Conservation (phyloP, 2,888 invertebrate genomes). For the Metalampra italica region DNA sequence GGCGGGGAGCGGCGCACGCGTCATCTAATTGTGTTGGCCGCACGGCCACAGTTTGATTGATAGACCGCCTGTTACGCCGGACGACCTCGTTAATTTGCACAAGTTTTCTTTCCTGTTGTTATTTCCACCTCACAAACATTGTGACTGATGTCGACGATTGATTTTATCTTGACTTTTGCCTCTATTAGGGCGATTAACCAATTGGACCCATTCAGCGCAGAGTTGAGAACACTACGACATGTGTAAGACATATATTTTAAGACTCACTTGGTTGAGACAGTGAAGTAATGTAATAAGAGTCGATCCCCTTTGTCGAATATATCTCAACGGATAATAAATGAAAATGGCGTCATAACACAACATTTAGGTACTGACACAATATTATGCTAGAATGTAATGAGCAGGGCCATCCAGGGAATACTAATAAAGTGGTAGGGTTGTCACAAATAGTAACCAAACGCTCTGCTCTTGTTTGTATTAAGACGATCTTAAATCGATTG, state of each 20-base stretch:
- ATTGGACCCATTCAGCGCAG: too few species aligned
- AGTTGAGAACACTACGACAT: too few species aligned
- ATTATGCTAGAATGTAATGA: background rate
- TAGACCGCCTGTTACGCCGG: constrained; percentile 64
- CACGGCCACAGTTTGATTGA: constrained; percentile 57
- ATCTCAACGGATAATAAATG: too few species aligned
- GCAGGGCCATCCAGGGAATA: background rate
- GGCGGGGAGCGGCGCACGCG: constrained; percentile 43
- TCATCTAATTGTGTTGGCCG: constrained; percentile 50
- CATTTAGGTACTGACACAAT: too few species aligned
- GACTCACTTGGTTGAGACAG: too few species aligned
- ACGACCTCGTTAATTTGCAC: constrained; percentile 53
- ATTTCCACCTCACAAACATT: constrained; percentile 34
- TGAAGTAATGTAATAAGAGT: too few species aligned
- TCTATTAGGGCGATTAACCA: too few species aligned
- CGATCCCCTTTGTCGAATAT: too few species aligned
- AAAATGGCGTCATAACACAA: too few species aligned
- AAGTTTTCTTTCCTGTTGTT: constrained; percentile 45
- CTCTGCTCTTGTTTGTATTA: background rate
- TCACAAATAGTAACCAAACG: background rate
- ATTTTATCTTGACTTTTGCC: background rate
- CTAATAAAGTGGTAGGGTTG: constrained; percentile 1
- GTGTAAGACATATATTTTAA: too few species aligned
- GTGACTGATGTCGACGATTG: constrained; percentile 14
- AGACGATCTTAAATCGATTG: background rate